Evolutionary conservation across 2,113 vertebrate species (phyloP), one percentile per base, ranked within the genome.

Genomic region (Gobiocypris rarus): DNA sequence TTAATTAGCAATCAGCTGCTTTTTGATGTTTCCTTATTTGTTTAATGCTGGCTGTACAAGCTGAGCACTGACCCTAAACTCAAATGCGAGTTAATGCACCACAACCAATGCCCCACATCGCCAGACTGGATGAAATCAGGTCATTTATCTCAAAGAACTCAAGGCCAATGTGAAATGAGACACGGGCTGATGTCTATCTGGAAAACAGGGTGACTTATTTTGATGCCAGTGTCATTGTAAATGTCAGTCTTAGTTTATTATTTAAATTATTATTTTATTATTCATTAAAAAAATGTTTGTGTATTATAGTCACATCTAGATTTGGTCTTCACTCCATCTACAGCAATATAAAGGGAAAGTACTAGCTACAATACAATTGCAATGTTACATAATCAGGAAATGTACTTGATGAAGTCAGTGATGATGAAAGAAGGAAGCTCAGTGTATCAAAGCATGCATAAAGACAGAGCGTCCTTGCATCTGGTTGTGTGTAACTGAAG

Each of bases 381-480:
- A 74, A 26, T 52, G 48, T 54, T 75, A 31, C 73, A 54, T 10
- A 54, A 54, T 54, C 15, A 54, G 24, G 48, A 75, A 75, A 7
- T 19, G 17, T 17, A 28, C 73, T 43, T 74, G 43, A 79, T 67
- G 19, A n/a, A 50, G 17, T 52, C 48, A 10, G 22, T 56, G 63
- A 71, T 86, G 52, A 83, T 48, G 76, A 63, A 75, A 84, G 56
- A 48, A 69, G 69, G 10, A 73, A 73, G 24, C 31, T 63, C 56
- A 3, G 41, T 14, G 31, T 84, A 4, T 83, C 63, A 31, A 63
- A 86, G 88, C 83, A 74, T 67, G 63, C 85, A 41, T 31, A 22
- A 43, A 14, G 38, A 71, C 22, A 17, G 83, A 89, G 76, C 87
- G 89, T 82, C 91, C 91, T 93, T 91, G 87, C 87, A 86, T 75